phyloP scores from a whole-genome alignment of 2,888 invertebrate genomes.

The Clostera curtula region DNA sequence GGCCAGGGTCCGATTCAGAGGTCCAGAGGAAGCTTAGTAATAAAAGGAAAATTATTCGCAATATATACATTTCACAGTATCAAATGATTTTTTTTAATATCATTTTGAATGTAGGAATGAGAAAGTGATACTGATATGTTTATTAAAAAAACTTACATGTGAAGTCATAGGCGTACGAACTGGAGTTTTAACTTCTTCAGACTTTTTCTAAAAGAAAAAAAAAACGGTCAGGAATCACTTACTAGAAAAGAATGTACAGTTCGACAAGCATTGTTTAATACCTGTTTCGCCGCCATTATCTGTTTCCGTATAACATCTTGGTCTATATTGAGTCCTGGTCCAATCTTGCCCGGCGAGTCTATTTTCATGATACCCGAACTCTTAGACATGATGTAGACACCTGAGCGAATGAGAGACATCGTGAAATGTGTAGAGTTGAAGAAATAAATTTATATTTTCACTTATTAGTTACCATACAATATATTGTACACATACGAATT shows the following conservation, averaged over 20 bases:
- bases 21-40: no score
- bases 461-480: no score
- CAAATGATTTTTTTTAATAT: no score
- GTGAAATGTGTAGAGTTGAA: conserved; percentile 5
- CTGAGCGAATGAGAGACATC: conserved; percentile 47
- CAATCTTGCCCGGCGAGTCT: conserved; percentile 76
- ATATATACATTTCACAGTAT: no score
- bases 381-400: conserved; percentile 85
- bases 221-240: neutral
- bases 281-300: conserved; percentile 69
- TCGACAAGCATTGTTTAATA: conserved; percentile 13
- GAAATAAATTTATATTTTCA: no score
- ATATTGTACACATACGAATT: no score
- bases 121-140: neutral
- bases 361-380: conserved; percentile 84
- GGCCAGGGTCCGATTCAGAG: no score
- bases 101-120: neutral
- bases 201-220: conserved; percentile 46
- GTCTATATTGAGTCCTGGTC: conserved; percentile 66
- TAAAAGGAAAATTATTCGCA: no score
- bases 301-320: conserved; percentile 69
- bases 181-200: conserved; percentile 53
- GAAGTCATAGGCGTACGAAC: conserved; percentile 32
- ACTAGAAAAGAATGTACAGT: neutral
- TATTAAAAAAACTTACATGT: conserved; percentile 37